A percentile compares a stretch with the other conserved stretches of the same genome.
Conservation (phyloP, 2,113 vertebrate genomes). For the Microcebus tavaratra region DNA sequence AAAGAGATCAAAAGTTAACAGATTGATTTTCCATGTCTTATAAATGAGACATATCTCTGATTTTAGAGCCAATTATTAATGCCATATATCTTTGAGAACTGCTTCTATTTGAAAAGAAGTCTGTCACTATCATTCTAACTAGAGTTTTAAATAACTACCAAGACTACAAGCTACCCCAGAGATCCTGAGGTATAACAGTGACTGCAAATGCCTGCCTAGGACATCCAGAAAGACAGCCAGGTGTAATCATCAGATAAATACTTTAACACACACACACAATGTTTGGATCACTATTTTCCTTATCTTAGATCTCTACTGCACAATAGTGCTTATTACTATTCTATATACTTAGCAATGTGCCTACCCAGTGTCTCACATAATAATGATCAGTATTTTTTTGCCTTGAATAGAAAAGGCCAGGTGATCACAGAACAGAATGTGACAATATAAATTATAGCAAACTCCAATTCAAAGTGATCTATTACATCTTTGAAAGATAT, state of each 20-base stretch:
- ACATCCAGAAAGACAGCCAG: background rate
- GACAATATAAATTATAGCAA: background rate
- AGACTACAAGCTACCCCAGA: background rate
- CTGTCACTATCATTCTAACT: background rate
- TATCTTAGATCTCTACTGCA: background rate
- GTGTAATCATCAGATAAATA: background rate
- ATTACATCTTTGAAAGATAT: background rate
- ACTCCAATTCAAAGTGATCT: background rate
- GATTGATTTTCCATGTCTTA: background rate
- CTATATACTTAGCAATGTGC: background rate
- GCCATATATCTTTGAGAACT: background rate
- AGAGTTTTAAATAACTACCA: background rate
- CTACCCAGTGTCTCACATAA: background rate
- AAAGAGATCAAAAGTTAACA: slow-evolving; percentile 35
- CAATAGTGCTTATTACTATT: background rate
- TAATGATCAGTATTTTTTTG: background rate
- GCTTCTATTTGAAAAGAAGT: background rate
- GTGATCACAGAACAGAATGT: background rate
- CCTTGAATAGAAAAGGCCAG: background rate
- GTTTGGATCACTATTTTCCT: background rate
- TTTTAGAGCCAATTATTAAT: background rate
- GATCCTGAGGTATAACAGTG: background rate
- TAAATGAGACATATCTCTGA: background rate
- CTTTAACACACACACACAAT: background rate
- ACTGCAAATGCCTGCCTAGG: background rate